These are phyloP conservation scores for Pseudolaguvia tuberculata DNA, from an alignment of 2,113 vertebrate genomes.

Conservation along the genomic window DNA sequence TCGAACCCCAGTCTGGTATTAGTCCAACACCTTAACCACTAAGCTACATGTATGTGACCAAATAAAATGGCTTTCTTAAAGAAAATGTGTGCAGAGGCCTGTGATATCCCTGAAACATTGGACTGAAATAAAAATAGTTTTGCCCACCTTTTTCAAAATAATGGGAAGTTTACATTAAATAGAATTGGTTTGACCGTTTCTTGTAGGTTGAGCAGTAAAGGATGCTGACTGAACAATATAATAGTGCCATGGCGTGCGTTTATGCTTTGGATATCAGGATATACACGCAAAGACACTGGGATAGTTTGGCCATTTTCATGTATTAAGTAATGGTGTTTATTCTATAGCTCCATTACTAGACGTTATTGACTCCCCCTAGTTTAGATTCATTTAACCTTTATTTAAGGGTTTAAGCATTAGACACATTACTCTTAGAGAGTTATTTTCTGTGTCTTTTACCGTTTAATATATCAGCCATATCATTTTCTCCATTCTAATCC, in stretches of 20 bases:
- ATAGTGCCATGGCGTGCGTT: not conserved
- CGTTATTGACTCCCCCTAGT: not conserved
- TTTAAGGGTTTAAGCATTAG: not conserved
- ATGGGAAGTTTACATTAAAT: not conserved
- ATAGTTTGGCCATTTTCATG: not conserved
- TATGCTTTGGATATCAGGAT: too few species aligned
- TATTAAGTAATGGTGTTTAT: not conserved
- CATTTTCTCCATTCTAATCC: constrained; percentile 6
- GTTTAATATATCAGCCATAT: not conserved
- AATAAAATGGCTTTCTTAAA: too few species aligned
- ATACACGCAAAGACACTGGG: not conserved
- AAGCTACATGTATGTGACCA: too few species aligned
- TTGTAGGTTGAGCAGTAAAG: not conserved
- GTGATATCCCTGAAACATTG: not conserved
- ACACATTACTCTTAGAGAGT: not conserved
- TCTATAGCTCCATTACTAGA: not conserved
- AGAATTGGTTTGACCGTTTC: too few species aligned
- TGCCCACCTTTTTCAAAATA: not conserved
- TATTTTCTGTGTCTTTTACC: not conserved
- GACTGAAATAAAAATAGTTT: not conserved
- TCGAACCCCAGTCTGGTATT: too few species aligned
- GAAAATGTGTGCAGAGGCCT: not conserved
- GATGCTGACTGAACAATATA: not conserved
- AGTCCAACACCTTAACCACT: too few species aligned
- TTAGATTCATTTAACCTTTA: not conserved